phyloP scores from a whole-genome alignment of 2,797 vertebrate genomes.

The Acrossocheilus fasciatus region DNA sequence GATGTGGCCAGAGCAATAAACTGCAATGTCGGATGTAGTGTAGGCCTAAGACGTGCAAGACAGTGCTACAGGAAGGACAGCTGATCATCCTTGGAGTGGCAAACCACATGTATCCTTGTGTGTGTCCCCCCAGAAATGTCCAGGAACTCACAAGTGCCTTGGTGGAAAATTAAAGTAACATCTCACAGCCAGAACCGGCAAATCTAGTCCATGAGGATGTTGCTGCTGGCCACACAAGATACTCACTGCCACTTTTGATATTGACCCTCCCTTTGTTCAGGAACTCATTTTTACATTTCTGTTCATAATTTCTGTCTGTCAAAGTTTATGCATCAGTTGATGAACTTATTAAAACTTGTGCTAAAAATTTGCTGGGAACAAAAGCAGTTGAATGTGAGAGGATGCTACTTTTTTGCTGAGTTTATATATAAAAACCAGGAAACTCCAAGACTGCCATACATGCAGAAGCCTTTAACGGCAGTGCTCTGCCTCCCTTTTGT shows the following conservation, averaged over 20 bases:
- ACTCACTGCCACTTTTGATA: neutral
- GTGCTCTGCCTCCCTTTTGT: constrained; percentile 64
- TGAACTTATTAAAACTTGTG: neutral
- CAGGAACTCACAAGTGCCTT: neutral
- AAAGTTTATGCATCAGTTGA: neutral
- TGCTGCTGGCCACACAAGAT: neutral
- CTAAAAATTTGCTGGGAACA: no score
- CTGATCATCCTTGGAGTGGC: neutral
- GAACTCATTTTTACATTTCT: neutral
- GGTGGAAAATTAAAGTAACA: neutral
- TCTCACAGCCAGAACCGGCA: neutral
- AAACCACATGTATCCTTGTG: neutral
- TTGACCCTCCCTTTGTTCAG: neutral
- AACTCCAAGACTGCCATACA: neutral
- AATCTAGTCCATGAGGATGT: neutral
- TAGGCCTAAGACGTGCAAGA: neutral
- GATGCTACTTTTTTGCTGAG: no score
- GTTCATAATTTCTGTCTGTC: neutral
- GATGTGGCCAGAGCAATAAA: neutral
- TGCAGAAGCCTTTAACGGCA: neutral
- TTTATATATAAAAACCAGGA: neutral
- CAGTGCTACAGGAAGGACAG: neutral
- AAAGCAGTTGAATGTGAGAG: no score
- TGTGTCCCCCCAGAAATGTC: neutral
- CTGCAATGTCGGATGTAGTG: neutral